Percentiles rank a stretch among this genome's conserved stretches.
phyloP scores from a whole-genome alignment of 37 sponge, comb jelly and placozoan genomes.

The Amphimedon queenslandica region DNA sequence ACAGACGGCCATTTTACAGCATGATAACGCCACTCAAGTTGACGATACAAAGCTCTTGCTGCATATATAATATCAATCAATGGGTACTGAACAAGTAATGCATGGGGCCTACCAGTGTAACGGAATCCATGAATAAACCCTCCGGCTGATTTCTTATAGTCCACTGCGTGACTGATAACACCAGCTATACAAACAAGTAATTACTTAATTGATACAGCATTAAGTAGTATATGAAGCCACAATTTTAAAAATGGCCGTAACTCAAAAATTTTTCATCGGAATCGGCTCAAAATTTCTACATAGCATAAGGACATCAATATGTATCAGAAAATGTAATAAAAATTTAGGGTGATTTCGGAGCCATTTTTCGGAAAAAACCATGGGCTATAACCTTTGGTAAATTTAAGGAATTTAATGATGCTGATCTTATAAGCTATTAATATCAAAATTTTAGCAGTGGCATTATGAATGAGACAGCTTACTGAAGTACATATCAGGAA shows the following conservation, averaged over 20 bases:
- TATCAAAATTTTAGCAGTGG: not conserved
- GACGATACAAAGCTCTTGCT: constrained; percentile 65
- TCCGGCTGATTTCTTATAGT: constrained; percentile 87
- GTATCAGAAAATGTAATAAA: no score
- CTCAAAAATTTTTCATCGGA: no score
- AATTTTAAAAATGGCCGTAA: no score
- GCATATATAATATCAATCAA: not conserved
- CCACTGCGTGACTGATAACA: constrained; percentile 63
- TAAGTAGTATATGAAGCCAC: not conserved
- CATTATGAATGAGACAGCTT: constrained; percentile 5
- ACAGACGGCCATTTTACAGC: constrained; percentile 80
- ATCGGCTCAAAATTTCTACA: no score
- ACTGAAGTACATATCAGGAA: constrained; percentile 77
- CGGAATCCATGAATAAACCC: constrained; percentile 98
- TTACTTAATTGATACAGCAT: not conserved
- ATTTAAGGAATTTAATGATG: not conserved
- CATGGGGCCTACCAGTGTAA: constrained; percentile 63
- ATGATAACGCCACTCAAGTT: constrained; percentile 83
- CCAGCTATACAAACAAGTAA: constrained; percentile 79
- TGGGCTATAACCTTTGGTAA: no score
- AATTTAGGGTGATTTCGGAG: no score
- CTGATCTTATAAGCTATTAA: not conserved
- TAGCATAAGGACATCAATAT: no score
- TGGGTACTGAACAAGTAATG: not conserved
- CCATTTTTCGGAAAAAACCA: no score